phyloP scores from a whole-genome alignment of 2,113 vertebrate species.

The Antennarius striatus region DNA sequence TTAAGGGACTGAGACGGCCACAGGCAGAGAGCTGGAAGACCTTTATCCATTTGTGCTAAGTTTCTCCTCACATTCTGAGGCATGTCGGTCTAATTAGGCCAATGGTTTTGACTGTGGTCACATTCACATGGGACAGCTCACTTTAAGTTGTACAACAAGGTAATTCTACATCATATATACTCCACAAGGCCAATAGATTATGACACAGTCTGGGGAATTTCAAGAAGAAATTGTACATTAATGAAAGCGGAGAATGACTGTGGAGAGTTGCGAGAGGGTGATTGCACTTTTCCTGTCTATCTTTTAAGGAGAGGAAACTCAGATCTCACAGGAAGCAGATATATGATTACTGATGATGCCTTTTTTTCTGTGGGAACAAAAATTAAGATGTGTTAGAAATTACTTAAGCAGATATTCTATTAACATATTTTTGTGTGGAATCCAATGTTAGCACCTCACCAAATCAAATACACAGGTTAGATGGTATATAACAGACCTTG shows the following conservation, averaged over 20 bases:
- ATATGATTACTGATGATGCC: conserved; percentile 14
- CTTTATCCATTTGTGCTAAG: conserved; percentile 83
- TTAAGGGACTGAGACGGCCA: conserved; percentile 82
- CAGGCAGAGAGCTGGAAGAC: conserved; percentile 76
- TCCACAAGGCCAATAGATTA: conserved; percentile 77
- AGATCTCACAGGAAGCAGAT: conserved; percentile 37
- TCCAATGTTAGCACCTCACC: not conserved
- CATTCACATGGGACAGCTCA: conserved; percentile 82
- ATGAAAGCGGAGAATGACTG: conserved; percentile 74
- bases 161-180: conserved; percentile 73
- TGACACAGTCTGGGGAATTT: conserved; percentile 75
- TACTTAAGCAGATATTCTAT: conserved; percentile 20
- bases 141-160: conserved; percentile 79
- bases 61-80: conserved; percentile 79
- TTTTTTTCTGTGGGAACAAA: conserved; percentile 21
- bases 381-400: conserved; percentile 28
- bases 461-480: conserved; percentile 43
- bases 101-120: conserved; percentile 75
- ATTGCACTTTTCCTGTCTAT: conserved; percentile 69
- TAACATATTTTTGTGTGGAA: conserved; percentile 8
- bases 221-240: conserved; percentile 74
- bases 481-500: conserved; percentile 47
- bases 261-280: conserved; percentile 47
- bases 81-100: conserved; percentile 82
- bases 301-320: conserved; percentile 48